These are phyloP conservation scores for Sarcophaga subvicina DNA, from an alignment of 2,888 invertebrate genomes.

Conservation along the genomic window DNA sequence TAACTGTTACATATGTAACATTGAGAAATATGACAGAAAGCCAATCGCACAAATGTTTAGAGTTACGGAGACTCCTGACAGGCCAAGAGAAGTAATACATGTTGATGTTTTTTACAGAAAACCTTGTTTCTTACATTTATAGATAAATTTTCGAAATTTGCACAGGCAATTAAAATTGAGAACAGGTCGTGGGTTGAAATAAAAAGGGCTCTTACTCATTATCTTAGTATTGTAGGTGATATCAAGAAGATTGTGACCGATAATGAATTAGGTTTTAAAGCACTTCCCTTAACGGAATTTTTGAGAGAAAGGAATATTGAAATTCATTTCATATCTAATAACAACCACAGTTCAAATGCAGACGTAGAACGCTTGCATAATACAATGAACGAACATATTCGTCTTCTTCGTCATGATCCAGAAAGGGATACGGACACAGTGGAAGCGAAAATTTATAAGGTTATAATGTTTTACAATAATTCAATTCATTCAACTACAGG, in stretches of 20 bases:
- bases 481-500: slow-evolving; percentile 63
- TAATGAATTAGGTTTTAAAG: slow-evolving; percentile 68
- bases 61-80: slow-evolving; percentile 69
- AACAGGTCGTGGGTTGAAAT: slow-evolving; percentile 67
- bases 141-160: slow-evolving; percentile 32
- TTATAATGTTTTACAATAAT: slow-evolving; percentile 67
- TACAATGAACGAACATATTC: slow-evolving; percentile 68
- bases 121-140: slow-evolving; percentile 15
- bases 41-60: slow-evolving; percentile 63
- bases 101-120: slow-evolving; percentile 65
- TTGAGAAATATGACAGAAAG: slow-evolving; percentile 48
- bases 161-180: slow-evolving; percentile 48
- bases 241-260: slow-evolving; percentile 64
- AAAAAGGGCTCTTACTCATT: slow-evolving; percentile 57
- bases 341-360: slow-evolving; percentile 66
- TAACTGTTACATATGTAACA: slow-evolving; percentile 37
- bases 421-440: slow-evolving; percentile 58
- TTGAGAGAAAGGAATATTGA: slow-evolving; percentile 53
- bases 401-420: slow-evolving; percentile 66
- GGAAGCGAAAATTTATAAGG: slow-evolving; percentile 62
- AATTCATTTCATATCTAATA: slow-evolving; percentile 64
- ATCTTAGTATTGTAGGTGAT: slow-evolving; percentile 62
- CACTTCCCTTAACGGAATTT: slow-evolving; percentile 60
- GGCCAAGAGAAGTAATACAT: slow-evolving; percentile 71
- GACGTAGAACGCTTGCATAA: slow-evolving; percentile 69